Evolutionary conservation across 1,140 invertebrate genomes (phyloP).

Genomic region (Scylla paramamosain): DNA sequence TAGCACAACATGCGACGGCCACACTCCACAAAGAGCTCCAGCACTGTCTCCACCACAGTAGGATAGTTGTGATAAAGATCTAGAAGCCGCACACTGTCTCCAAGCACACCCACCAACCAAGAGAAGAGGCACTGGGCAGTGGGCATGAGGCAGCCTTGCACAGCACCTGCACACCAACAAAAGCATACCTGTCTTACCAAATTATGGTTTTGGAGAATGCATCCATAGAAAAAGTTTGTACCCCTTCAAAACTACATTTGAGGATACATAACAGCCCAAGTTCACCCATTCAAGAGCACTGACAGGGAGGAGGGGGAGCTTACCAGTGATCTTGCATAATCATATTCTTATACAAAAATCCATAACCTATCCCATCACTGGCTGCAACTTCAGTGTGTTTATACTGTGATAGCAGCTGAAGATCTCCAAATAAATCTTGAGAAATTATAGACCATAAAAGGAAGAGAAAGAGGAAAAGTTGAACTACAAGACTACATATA

Average conservation of each 20-base stretch:
- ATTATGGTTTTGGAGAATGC: too few species aligned
- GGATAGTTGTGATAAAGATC: slow-evolving; percentile 90
- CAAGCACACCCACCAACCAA: slow-evolving; percentile 60
- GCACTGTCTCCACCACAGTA: slow-evolving; percentile 88
- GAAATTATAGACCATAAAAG: background rate
- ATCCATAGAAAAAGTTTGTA: too few species aligned
- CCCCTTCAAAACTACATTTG: too few species aligned
- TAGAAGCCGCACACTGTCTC: slow-evolving; percentile 71
- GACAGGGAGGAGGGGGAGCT: too few species aligned
- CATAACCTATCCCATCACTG: too few species aligned
- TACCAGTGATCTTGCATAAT: too few species aligned
- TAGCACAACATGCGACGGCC: slow-evolving; percentile 86
- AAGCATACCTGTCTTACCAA: background rate
- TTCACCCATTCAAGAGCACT: too few species aligned
- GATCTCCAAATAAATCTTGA: background rate
- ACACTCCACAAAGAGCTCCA: slow-evolving; percentile 88
- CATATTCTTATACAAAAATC: too few species aligned
- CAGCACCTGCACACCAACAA: slow-evolving; percentile 81
- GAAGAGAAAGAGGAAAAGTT: background rate
- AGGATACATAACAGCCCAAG: too few species aligned
- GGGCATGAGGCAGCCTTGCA: slow-evolving; percentile 83
- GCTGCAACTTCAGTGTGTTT: too few species aligned
- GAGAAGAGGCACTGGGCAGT: slow-evolving; percentile 80
- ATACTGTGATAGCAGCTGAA: background rate
- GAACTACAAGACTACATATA: too few species aligned